These are phyloP conservation scores for Crotophaga sulcirostris DNA, from an alignment of 2,113 vertebrate genomes.

Conservation along the genomic window DNA sequence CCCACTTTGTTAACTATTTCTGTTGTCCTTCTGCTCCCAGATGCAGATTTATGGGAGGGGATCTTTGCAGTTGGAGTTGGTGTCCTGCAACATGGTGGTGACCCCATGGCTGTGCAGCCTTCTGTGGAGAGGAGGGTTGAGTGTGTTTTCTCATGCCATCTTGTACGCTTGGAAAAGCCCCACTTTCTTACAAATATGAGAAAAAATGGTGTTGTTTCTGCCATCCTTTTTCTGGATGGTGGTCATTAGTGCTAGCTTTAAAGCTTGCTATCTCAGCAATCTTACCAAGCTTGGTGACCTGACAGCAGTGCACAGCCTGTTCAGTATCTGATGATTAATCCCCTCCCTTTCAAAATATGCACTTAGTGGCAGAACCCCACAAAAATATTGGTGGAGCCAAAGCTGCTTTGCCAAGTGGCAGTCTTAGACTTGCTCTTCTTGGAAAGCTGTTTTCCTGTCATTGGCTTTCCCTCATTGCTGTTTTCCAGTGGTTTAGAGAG, in stretches of 20 bases:
- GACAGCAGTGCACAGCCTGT: neutral
- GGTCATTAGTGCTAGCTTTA: neutral
- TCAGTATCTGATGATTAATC: conserved; percentile 26
- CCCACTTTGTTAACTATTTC: neutral
- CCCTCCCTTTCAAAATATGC: conserved; percentile 50
- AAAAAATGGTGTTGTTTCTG: neutral
- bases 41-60: neutral
- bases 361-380: conserved; percentile 49
- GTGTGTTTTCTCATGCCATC: neutral
- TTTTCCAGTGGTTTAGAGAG: conserved; percentile 50
- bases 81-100: neutral
- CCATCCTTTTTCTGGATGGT: neutral
- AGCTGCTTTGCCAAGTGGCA: conserved; percentile 57
- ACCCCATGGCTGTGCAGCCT: neutral
- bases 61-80: neutral
- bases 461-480: conserved; percentile 3
- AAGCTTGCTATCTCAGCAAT: conserved; percentile 15
- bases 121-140: neutral
- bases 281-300: neutral
- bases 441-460: conserved; percentile 63
- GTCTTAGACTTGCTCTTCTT: conserved; percentile 53
- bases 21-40: neutral
- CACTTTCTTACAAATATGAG: neutral
- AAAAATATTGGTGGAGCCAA: conserved; percentile 45
- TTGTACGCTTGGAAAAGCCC: neutral